Percentiles rank a stretch among this genome's conserved stretches.
phyloP scores from a whole-genome alignment of 2,113 vertebrate genomes.

The Lepus europaeus region DNA sequence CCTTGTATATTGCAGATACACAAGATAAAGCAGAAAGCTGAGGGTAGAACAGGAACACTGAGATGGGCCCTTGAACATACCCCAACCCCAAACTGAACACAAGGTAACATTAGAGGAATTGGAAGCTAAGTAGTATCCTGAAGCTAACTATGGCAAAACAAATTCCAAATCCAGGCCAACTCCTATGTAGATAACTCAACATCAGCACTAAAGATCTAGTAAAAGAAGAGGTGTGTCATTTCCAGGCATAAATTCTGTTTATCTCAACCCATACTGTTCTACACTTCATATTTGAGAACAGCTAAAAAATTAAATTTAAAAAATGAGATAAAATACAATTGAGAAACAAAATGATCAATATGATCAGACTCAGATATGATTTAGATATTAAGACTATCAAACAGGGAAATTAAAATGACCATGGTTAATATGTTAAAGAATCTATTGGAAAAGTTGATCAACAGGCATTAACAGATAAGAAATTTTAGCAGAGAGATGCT shows the following conservation, averaged over 20 bases:
- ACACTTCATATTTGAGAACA: neutral
- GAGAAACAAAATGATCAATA: neutral
- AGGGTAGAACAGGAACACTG: too few relatives aligned
- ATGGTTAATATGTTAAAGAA: neutral
- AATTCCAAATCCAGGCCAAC: neutral
- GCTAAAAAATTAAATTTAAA: neutral
- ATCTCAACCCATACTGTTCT: neutral
- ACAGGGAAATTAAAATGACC: neutral
- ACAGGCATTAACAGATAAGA: neutral
- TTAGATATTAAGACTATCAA: neutral
- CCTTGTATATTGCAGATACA: neutral
- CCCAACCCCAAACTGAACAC: neutral
- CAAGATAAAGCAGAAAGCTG: neutral
- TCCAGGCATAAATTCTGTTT: neutral
- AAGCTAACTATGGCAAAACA: neutral
- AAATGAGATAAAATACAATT: neutral
- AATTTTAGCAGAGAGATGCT: neutral
- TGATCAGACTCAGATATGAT: neutral
- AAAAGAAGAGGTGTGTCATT: neutral
- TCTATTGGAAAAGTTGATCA: neutral
- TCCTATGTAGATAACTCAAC: neutral
- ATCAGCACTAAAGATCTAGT: neutral
- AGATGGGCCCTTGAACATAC: neutral
- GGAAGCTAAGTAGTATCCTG: neutral
- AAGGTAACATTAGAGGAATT: neutral